phyloP scores from a whole-genome alignment of 2,113 vertebrate genomes.

The Agapornis roseicollis region DNA sequence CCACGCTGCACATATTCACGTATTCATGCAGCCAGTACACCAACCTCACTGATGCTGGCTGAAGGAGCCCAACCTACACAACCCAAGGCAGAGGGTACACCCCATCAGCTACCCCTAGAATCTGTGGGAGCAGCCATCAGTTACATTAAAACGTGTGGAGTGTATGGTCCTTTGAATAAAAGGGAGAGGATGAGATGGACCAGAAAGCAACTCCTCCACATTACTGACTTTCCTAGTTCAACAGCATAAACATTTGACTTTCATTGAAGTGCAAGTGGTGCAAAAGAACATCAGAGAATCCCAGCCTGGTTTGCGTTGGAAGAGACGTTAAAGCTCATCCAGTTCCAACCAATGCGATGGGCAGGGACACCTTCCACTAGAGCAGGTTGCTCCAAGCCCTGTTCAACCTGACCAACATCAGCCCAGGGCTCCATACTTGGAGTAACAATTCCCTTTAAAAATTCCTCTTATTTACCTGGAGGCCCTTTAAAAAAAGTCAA shows the following conservation, averaged over 20 bases:
- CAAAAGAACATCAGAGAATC: not conserved
- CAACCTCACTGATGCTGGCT: not conserved
- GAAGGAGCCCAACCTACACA: not conserved
- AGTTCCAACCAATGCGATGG: not conserved
- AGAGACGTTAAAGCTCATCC: not conserved
- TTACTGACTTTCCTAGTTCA: not conserved
- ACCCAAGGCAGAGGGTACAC: fast-evolving
- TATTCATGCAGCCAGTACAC: not conserved
- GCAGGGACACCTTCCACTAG: not conserved
- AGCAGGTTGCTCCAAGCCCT: not conserved
- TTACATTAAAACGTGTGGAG: fast-evolving
- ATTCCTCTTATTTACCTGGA: not conserved
- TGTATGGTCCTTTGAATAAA: not conserved
- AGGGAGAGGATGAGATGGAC: not conserved
- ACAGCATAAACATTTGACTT: not conserved
- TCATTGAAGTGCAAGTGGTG: not conserved
- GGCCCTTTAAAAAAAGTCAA: not conserved
- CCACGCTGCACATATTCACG: not conserved
- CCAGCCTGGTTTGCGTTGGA: not conserved
- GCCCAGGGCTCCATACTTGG: not conserved
- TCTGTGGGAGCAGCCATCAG: not conserved
- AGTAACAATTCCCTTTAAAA: not conserved
- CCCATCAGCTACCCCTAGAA: fast-evolving
- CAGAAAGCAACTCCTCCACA: not conserved
- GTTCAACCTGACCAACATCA: not conserved